A percentile compares a stretch with the other conserved stretches of the same genome.
phyloP scores from a whole-genome alignment of 2,113 vertebrate genomes.

The Hypanus sabinus region DNA sequence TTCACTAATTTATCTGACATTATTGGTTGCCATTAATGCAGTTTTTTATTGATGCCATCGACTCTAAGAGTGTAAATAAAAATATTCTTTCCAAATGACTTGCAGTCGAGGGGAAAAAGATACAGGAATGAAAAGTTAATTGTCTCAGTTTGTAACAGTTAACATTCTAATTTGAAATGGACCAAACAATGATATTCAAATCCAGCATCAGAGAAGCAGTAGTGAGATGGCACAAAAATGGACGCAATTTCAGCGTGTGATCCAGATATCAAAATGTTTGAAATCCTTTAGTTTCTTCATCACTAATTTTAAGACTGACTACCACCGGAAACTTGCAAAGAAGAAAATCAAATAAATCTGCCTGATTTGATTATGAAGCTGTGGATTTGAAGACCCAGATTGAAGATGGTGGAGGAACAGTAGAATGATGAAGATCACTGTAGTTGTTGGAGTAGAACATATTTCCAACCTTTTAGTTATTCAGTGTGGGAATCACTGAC shows the following conservation, averaged over 20 bases:
- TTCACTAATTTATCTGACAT: not conserved
- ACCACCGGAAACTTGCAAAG: not conserved
- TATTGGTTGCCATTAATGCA: not conserved
- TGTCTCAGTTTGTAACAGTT: not conserved
- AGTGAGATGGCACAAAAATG: not conserved
- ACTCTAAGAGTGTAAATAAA: not conserved
- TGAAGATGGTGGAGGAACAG: not conserved
- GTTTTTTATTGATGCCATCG: not conserved
- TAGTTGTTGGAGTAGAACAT: too few relatives aligned
- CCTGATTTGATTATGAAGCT: not conserved
- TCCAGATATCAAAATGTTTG: not conserved
- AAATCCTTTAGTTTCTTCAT: not conserved
- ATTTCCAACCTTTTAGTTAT: too few relatives aligned
- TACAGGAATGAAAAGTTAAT: not conserved
- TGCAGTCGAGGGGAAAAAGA: not conserved
- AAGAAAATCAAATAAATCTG: not conserved
- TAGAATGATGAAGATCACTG: not conserved
- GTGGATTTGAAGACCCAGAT: not conserved
- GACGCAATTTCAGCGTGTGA: not conserved
- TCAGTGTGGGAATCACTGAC: too few relatives aligned
- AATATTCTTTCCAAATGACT: not conserved
- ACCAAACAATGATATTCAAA: not conserved
- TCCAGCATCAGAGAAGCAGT: not conserved
- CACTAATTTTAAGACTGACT: not conserved
- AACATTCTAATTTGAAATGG: not conserved